These are phyloP conservation scores for Oncorhynchus gorbuscha DNA, from an alignment of 2,113 vertebrate genomes.

Conservation along the genomic window DNA sequence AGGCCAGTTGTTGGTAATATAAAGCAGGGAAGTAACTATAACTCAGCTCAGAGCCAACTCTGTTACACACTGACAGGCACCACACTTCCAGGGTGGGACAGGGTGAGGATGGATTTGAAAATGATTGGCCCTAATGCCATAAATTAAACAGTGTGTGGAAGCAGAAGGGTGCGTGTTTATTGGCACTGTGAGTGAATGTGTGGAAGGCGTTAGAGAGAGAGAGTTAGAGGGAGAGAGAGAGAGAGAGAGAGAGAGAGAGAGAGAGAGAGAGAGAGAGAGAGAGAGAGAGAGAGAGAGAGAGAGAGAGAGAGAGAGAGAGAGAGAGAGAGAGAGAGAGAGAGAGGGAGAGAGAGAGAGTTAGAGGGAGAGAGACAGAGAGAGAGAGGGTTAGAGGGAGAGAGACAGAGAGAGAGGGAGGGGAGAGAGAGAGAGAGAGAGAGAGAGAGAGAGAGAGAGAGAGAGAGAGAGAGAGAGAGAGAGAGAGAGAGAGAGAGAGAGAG, in stretches of 20 bases:
- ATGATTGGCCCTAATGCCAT: neutral
- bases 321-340: neutral
- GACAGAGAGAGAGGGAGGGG: too few species aligned
- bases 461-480: too few species aligned
- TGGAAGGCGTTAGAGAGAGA: neutral
- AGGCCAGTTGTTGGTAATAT: neutral
- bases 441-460: too few species aligned
- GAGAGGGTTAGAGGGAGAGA: too few species aligned
- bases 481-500: too few species aligned
- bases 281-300: too few species aligned
- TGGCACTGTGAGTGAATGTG: conserved; percentile 1
- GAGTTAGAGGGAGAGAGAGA: too few species aligned
- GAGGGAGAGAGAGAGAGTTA: neutral
- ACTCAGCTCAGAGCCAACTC: neutral
- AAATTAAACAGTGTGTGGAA: neutral
- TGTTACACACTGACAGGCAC: conserved; percentile 1
- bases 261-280: neutral
- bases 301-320: too few species aligned
- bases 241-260: too few species aligned
- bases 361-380: neutral
- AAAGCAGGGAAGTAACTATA: neutral
- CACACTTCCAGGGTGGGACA: neutral
- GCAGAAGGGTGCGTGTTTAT: conserved; percentile 6
- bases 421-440: too few species aligned
- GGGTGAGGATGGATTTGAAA: neutral